These are phyloP conservation scores for Notodromas monacha DNA, from an alignment of 2,888 invertebrate species.

Conservation along the genomic window DNA sequence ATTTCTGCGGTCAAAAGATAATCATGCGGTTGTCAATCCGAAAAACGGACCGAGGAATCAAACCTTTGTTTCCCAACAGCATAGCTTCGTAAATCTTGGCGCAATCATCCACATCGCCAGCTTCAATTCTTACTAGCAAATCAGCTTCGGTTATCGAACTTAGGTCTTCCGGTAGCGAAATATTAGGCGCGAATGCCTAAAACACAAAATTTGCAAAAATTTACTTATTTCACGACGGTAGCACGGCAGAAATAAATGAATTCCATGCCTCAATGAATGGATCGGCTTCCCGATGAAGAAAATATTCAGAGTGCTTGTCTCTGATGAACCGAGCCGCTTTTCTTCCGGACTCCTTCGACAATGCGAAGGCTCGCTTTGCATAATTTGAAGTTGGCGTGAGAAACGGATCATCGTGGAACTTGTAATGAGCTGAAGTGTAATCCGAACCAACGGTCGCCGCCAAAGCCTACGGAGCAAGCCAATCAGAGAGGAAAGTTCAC, in stretches of 20 bases:
- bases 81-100: no score
- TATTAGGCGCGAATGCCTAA: no score
- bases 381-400: slow-evolving; percentile 38
- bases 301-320: slow-evolving; percentile 33
- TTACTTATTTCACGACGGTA: slow-evolving; percentile 28
- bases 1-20: slow-evolving; percentile 8
- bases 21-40: no score
- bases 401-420: slow-evolving; percentile 68
- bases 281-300: slow-evolving; percentile 27
- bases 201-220: slow-evolving; percentile 39
- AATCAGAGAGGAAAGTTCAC: slow-evolving; percentile 6
- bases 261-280: slow-evolving; percentile 23
- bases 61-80: no score
- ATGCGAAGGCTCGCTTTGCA: slow-evolving; percentile 32
- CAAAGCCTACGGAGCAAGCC: slow-evolving; percentile 23
- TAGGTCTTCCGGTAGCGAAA: no score
- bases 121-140: no score
- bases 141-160: no score
- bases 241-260: slow-evolving; percentile 32
- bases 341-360: slow-evolving; percentile 51
- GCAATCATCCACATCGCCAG: no score
- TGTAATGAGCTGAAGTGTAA: slow-evolving; percentile 53
- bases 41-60: no score
- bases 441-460: slow-evolving; percentile 43
- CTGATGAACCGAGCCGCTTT: slow-evolving; percentile 56